Evolutionary conservation across 1,140 invertebrate genomes (phyloP), one percentile per base, ranked within the genome.

Genomic region (Arctopsyche grandis): DNA sequence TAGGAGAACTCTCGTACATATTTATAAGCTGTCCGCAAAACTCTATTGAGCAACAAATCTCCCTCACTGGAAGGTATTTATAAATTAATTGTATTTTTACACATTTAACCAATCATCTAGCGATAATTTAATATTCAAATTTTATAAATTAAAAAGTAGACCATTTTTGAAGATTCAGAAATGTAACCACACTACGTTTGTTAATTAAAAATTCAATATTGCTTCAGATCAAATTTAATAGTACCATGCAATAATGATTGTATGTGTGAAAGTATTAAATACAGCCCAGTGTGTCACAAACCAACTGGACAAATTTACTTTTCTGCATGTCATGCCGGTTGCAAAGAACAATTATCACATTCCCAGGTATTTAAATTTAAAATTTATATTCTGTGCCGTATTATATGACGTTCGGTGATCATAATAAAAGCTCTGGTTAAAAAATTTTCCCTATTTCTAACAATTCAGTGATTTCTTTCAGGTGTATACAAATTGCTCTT

Each of bases 301-400:
- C 80, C 86, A 1, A 88, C 86, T 0, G 86, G 84, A 77, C 89
- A 88, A 14, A 91, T 91, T 0, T 93, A 87, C 79, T 92, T 90
- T 83, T 92, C 91, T 7, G 87, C 91, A 9, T 92, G 91, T 82
- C 91, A 92, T 81, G 91, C 91, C 0, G 91, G 91, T 0, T 92
- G 91, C 48, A 86, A 70, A 9, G 84, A 60, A 0, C 79, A 82
- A 63, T 29, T 80, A 69, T 60, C 78, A n/a, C 58, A 81, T n/a
- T 75, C 80, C 10, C 81, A 83, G 66, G 82, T 83, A 63, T 52
- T 69, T 44, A n/a, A 22, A 46, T 22, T 9, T 1, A 60, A 26
- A 5, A 75, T 75, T 21, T 46, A 69, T 22, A n/a, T n/a, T n/a
- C n/a, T n/a, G n/a, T n/a, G n/a, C n/a, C n/a, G n/a, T n/a, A n/a